Evolutionary conservation across 2,113 vertebrate genomes (phyloP), one percentile per base, ranked within the genome.

Genomic region (Clarias gariepinus): DNA sequence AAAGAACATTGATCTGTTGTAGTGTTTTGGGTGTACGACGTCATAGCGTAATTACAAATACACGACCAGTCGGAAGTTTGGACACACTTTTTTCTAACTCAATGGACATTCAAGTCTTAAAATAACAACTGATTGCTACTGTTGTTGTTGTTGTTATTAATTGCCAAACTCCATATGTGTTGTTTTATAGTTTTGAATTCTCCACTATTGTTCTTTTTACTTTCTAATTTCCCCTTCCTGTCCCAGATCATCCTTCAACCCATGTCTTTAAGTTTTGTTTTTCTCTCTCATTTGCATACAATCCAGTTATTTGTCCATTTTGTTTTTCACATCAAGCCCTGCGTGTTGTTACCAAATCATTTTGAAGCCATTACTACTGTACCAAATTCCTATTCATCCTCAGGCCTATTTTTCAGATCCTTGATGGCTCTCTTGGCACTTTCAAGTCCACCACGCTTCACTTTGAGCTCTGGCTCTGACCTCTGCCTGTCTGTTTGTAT

Each of bases 401-500:
- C 13, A 1, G 47, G 53, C 53, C 74, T 55, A 55, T 25, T 18
- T 55, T n/a, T 52, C 23, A 52, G 3, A 9, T 55, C 47, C n/a
- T 9, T 18, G 15, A 18, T 55, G 15, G 28, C 47, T 53, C 28
- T 13, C 47, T 77, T 13, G 2, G 23, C 13, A 53, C 23, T 28
- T 77, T n/a, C 4, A 3, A 77, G 47, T 53, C 73, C 21, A n/a
- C 16, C 23, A 3, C 23, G 21, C 71, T 55, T 78, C 23, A 53
- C 74, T 78, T 3, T 76, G 15, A 78, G 74, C 28, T 28, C 57
- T 81, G 83, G 66, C 23, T 88, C 87, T 68, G 73, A 83, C 52
- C 47, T 84, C 41, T 76, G 47, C 78, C 41, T 85, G 80, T 82
- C 83, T 81, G 84, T 88, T 82, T 82, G 84, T 82, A 58, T 76